These are phyloP conservation scores for Drosophila atroscutellata DNA, from an alignment of 2,888 invertebrate genomes.

Conservation along the genomic window DNA sequence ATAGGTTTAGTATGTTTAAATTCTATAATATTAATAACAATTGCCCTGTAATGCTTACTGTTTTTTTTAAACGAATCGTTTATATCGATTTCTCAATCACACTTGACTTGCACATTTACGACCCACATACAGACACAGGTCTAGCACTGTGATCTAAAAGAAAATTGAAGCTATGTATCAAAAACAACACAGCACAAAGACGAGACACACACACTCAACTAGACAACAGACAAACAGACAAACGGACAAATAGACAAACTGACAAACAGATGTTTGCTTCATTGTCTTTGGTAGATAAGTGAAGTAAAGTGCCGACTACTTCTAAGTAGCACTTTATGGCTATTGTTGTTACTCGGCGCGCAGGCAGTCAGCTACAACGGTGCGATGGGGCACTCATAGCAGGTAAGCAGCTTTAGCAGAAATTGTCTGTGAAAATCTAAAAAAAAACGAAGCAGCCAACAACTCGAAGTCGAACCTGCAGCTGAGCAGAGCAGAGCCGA, in stretches of 20 bases:
- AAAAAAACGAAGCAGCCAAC: conserved; percentile 36
- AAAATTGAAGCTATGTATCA: conserved; percentile 32
- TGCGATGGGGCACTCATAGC: conserved; percentile 10
- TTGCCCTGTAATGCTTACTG: not conserved
- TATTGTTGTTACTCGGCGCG: conserved; percentile 33
- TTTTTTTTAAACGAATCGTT: not conserved
- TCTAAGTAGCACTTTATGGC: conserved; percentile 56
- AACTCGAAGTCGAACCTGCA: conserved; percentile 30
- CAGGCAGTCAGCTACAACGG: conserved; percentile 12
- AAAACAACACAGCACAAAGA: conserved; percentile 1
- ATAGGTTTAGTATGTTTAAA: not conserved
- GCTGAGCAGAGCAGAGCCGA: conserved; percentile 41
- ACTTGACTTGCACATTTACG: conserved; percentile 27
- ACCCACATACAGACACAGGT: conserved; percentile 37
- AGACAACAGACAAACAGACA: not conserved
- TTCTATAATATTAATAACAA: not conserved
- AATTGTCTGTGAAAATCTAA: conserved; percentile 62
- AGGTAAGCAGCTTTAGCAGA: conserved; percentile 43
- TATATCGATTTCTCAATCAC: conserved; percentile 5
- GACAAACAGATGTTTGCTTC: conserved; percentile 1
- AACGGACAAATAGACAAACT: too few species aligned
- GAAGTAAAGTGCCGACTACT: conserved; percentile 36
- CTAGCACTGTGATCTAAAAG: conserved; percentile 24
- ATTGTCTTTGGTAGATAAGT: conserved; percentile 23
- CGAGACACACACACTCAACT: conserved; percentile 2